Evolutionary conservation across 2,888 invertebrate genomes (phyloP).

Genomic region (Orthonevra nobilis): DNA sequence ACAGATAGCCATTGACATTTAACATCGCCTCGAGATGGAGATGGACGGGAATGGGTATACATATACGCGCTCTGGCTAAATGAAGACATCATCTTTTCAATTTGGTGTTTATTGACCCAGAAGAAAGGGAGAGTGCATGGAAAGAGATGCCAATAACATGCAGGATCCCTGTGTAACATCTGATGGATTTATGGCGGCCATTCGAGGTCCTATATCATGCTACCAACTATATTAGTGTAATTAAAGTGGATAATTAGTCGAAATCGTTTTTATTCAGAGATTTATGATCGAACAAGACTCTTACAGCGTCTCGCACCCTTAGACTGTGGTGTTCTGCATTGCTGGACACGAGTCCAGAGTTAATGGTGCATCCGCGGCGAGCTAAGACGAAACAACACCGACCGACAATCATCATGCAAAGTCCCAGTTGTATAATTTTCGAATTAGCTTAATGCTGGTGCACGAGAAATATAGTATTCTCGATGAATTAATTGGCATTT

Average conservation of each 20-base stretch:
- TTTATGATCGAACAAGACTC: conserved; percentile 65
- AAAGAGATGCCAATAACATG: not conserved
- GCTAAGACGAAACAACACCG: conserved; percentile 15
- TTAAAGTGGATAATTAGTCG: conserved; percentile 69
- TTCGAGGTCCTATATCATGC: conserved; percentile 62
- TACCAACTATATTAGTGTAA: conserved; percentile 63
- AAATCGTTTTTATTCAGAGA: conserved; percentile 67
- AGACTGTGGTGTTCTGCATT: conserved; percentile 3
- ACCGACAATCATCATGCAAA: conserved; percentile 58
- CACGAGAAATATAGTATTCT: conserved; percentile 58
- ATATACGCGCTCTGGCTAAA: conserved; percentile 59
- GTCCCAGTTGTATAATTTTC: conserved; percentile 66
- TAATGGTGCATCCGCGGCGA: conserved; percentile 20
- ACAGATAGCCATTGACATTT: conserved; percentile 70
- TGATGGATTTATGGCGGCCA: conserved; percentile 67
- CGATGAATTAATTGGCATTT: conserved; percentile 69
- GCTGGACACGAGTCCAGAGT: conserved; percentile 11
- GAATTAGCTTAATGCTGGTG: conserved; percentile 69
- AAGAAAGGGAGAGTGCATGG: conserved; percentile 5
- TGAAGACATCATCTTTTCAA: conserved; percentile 71
- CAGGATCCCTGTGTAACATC: conserved; percentile 24
- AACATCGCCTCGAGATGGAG: conserved; percentile 63
- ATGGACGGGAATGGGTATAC: conserved; percentile 57
- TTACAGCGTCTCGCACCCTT: conserved; percentile 24
- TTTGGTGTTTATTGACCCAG: conserved; percentile 64